Base-by-base conservation (phyloP, 2,888 invertebrate genomes). In the Tetrapedia diversipes region DNA sequence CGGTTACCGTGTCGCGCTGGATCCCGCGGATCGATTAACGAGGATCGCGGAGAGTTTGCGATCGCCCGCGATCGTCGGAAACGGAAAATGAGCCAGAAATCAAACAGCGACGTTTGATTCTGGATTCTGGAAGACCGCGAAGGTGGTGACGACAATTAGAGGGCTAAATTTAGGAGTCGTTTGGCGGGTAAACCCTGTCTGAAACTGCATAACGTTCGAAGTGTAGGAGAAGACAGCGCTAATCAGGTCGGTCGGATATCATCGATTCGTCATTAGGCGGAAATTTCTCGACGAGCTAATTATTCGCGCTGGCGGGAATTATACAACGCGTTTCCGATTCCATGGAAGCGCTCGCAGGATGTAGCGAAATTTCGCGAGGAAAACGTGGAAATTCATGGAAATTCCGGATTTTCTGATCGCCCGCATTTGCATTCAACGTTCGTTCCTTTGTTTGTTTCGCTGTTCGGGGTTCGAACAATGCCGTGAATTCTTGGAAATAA, bases 231-330 rank as follows among this genome's bases (percentile, higher is more conserved):
- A 72, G 24, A 47, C 51, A 63, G 54, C 59, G 54, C 61, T 79
- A 79, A 81, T 79, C 79, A 71, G 70, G 73, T 77, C 81, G 67
- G 29, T 43, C 68, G 81, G 70, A 72, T 82, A 79, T 77, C 79
- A 79, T 79, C 77, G 81, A 79, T 81, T 81, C 75, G 57, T 72
- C 82, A 77, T 72, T 72, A 60, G 57, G 71, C 71, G 80, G 82
- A 70, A 80, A 78, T 82, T 81, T 81, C 81, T 57, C 77, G 68
- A 64, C 66, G 68, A 59, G 63, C 66, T 81, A 79, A 82, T 82
- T 82, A 79, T 79, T 71, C 72, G 73, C 56, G 49, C 71, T 60
- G 41, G 53, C 41, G 34, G 66, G 63, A 82, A 79, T 79, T 82
- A 71, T 72, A 57, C 67, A 70, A 70, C 73, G 76, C 73, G 77